A percentile compares a stretch with the other conserved stretches of the same genome.
Evolutionary conservation across 2,888 invertebrate genomes (phyloP).

Genomic region (Neoaliturus tenellus): DNA sequence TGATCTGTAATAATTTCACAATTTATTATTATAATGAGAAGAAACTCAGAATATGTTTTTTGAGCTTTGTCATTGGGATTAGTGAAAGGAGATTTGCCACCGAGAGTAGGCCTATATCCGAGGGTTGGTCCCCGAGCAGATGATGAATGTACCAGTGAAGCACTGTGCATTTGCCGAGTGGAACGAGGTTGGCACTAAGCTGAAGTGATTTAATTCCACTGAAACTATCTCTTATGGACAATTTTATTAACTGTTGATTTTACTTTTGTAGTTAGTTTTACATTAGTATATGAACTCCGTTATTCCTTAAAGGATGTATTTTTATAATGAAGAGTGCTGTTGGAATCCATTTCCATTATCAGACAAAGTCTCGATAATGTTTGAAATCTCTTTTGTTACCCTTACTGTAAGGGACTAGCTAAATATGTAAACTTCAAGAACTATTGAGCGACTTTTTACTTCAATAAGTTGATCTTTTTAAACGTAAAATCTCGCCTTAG

Average conservation of each 20-base stretch:
- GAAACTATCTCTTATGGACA: neutral
- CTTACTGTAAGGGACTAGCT: neutral
- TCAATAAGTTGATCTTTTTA: neutral
- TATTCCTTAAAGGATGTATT: conserved; percentile 43
- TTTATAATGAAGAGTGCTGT: conserved; percentile 38
- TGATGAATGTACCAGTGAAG: neutral
- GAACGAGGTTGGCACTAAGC: neutral
- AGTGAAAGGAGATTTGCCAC: too few species aligned
- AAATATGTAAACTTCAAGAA: conserved; percentile 14
- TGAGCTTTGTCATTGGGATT: too few species aligned
- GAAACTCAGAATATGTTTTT: too few species aligned
- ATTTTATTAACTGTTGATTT: conserved; percentile 26
- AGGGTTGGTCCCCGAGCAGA: too few species aligned
- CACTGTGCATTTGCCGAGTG: neutral
- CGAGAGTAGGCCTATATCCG: too few species aligned
- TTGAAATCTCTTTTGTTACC: neutral
- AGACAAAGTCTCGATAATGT: neutral
- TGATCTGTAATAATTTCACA: too few species aligned
- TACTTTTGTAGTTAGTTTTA: conserved; percentile 38
- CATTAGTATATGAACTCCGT: conserved; percentile 27
- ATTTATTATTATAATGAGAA: too few species aligned
- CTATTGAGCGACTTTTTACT: neutral
- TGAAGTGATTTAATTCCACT: conserved; percentile 1
- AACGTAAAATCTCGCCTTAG: neutral
- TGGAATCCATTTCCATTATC: neutral